A percentile compares a stretch with the other conserved stretches of the same genome.
These are phyloP conservation scores for Petroica traversi DNA, from an alignment of 2,113 vertebrate genomes.

Conservation along the genomic window DNA sequence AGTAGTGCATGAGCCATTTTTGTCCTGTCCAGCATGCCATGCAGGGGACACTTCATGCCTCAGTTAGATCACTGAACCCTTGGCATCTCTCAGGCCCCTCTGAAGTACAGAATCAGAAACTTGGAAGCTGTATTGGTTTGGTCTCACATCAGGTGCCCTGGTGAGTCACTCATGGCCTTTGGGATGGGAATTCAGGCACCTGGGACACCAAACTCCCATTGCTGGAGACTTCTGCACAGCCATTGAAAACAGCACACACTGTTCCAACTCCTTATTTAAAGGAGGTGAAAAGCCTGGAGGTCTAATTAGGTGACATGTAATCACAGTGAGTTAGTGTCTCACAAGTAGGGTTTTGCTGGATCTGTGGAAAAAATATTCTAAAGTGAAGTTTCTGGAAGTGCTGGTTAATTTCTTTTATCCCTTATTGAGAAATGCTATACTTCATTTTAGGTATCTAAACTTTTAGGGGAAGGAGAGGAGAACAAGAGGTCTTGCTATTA, in stretches of 20 bases:
- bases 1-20: not conserved
- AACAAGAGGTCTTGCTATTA: not conserved
- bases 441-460: not conserved
- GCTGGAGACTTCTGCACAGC: not conserved
- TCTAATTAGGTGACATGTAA: not conserved
- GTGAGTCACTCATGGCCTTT: not conserved
- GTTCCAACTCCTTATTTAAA: not conserved
- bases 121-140: not conserved
- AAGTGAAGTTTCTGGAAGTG: not conserved
- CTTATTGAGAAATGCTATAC: not conserved
- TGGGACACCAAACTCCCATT: not conserved
- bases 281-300: not conserved
- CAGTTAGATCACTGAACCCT: not conserved
- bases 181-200: not conserved
- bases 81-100: not conserved
- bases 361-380: not conserved
- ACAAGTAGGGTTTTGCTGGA: not conserved
- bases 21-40: not conserved
- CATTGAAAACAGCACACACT: not conserved
- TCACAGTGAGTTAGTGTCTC: not conserved
- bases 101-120: not conserved
- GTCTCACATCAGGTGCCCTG: not conserved
- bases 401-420: not conserved
- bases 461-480: not conserved
- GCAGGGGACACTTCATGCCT: no score